A percentile compares a stretch with the other conserved stretches of the same genome.
These are phyloP conservation scores for Pelobates fuscus DNA, from an alignment of 2,113 vertebrate species.

Conservation along the genomic window DNA sequence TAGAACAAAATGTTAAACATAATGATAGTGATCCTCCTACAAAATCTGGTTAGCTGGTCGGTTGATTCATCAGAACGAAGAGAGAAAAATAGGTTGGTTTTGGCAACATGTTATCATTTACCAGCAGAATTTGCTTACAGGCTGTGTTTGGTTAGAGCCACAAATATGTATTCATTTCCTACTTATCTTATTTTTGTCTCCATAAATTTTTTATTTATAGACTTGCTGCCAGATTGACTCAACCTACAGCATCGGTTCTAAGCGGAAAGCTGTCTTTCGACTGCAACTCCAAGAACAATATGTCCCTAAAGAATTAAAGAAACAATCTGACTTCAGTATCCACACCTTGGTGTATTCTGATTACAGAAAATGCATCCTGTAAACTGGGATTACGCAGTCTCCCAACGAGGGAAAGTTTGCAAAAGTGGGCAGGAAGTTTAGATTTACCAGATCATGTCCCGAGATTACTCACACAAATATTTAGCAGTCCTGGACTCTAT, in stretches of 20 bases:
- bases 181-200: conserved; percentile 32
- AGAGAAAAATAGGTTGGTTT: conserved; percentile 30
- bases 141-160: conserved; percentile 28
- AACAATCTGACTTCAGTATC: background rate
- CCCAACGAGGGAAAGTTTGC: background rate
- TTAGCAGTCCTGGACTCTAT: background rate
- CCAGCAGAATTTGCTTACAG: conserved; percentile 20
- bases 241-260: background rate
- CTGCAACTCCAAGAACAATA: background rate
- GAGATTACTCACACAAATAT: background rate
- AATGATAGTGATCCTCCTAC: conserved; percentile 35
- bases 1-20: conserved; percentile 8
- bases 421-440: conserved; percentile 6
- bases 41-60: conserved; percentile 24
- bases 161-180: conserved; percentile 44
- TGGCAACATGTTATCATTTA: conserved; percentile 15
- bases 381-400: background rate
- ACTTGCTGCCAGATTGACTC: background rate
- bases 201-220: background rate
- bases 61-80: conserved; percentile 34
- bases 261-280: background rate
- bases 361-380: background rate
- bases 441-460: background rate
- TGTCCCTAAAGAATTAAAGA: background rate
- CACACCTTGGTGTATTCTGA: background rate